Evolutionary conservation across 2,113 vertebrate species (phyloP), one percentile per base, ranked within the genome.

Genomic region (Oncorhynchus gorbuscha): DNA sequence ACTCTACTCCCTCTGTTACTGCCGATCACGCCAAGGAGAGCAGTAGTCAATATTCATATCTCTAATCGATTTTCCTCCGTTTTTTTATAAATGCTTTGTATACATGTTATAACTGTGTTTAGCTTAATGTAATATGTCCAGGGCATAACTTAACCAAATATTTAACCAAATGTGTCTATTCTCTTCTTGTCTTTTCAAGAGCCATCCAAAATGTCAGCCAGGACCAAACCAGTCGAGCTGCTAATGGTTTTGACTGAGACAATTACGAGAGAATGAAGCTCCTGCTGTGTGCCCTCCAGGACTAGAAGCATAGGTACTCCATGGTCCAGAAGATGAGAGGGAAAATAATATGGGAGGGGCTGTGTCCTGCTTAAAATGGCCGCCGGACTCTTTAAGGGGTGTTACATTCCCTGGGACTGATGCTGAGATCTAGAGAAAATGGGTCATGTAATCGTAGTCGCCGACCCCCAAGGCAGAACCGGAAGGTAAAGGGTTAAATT

Each of bases 371-470:
- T 51, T 39, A 45, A 77, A 79, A 79, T 32, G 69, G 64, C 69
- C 11, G 73, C 48, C 22, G 88, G 83, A 83, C 78, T 85, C 87
- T 90, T 91, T 91, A 86, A 92, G 69, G 48, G 65, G 14, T 48
- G 74, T 80, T 74, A 78, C 65, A 74, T 79, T 32, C 74, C 65
- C 81, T 81, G 14, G 11, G 72, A 59, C 68, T 72, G 77, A 84
- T 83, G 85, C 72, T 0, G 72, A 84, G 77, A 85, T 83, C 65
- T 66, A 78, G 76, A 77, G 81, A 85, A 91, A 92, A 79, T 90
- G 83, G 88, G 88, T 90, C 89, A 88, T 80, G 83, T 71, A 81
- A 82, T 85, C 77, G 72, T 72, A 86, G 81, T 78, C 81, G 79
- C 80, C 80, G 77, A 73, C 81, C 86, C 84, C 66, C 69, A 79